A percentile compares a stretch with the other conserved stretches of the same genome.
These are phyloP conservation scores for Molorchus minor DNA, from an alignment of 2,888 invertebrate genomes.

Conservation along the genomic window DNA sequence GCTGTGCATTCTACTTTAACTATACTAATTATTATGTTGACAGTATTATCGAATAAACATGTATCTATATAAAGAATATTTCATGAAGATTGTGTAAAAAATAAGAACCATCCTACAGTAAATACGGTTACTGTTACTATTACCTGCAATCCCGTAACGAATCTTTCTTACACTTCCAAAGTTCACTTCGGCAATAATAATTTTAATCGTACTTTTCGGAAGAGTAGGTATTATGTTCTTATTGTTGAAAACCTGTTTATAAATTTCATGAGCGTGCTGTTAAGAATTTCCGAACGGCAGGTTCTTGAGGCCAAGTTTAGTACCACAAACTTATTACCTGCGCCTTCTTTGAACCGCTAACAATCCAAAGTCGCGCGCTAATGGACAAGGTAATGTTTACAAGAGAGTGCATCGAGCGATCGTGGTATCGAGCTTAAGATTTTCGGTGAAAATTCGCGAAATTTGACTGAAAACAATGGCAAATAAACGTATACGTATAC, in stretches of 20 bases:
- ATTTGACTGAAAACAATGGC: slow-evolving; percentile 13
- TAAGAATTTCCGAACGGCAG: slow-evolving; percentile 26
- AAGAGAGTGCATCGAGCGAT: slow-evolving; percentile 15
- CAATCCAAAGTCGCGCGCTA: slow-evolving; percentile 14
- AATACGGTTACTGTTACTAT: too few relatives aligned
- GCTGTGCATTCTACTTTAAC: too few relatives aligned
- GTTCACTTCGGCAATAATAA: slow-evolving; percentile 10
- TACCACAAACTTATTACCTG: slow-evolving; percentile 21
- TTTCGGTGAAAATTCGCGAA: slow-evolving; percentile 14
- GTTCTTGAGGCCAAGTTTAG: slow-evolving; percentile 22
- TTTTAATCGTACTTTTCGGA: slow-evolving; percentile 18
- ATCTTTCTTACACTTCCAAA: neutral
- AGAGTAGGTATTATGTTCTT: slow-evolving; percentile 23
- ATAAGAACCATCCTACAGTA: too few relatives aligned
- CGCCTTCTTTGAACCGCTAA: slow-evolving; percentile 7
- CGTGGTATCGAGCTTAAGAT: slow-evolving; percentile 9
- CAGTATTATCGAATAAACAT: too few relatives aligned
- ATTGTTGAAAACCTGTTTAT: slow-evolving; percentile 32
- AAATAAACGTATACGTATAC: neutral
- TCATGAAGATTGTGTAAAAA: too few relatives aligned
- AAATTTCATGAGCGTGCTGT: slow-evolving; percentile 31
- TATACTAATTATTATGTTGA: too few relatives aligned
- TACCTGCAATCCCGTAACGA: neutral
- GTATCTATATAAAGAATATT: too few relatives aligned
- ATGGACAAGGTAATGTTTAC: slow-evolving; percentile 25